Conservation (phyloP, 2,797 vertebrate genomes). For the Coccyzus lansbergi region DNA sequence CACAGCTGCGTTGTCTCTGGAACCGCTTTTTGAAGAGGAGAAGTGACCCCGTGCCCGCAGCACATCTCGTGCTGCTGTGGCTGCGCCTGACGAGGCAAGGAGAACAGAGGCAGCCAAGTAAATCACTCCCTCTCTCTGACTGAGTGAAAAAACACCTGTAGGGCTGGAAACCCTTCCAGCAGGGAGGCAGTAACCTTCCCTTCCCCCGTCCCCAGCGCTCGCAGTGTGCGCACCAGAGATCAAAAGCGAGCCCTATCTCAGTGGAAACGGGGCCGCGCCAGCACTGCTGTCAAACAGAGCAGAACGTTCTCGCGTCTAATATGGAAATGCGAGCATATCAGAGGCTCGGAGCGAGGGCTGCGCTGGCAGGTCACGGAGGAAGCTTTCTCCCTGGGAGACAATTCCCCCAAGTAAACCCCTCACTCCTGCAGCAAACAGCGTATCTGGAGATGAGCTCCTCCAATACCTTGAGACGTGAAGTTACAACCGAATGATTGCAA, state of each 20-base stretch:
- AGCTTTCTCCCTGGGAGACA: background rate
- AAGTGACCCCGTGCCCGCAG: background rate
- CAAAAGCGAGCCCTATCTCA: constrained; percentile 27
- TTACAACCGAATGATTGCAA: background rate
- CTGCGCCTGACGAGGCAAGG: background rate
- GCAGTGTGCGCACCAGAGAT: background rate
- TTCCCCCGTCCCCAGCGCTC: background rate
- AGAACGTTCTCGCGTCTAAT: constrained; percentile 38
- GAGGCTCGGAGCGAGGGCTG: constrained; percentile 15
- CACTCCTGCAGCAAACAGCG: background rate
- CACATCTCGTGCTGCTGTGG: background rate
- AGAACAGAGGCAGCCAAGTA: background rate
- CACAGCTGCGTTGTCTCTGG: background rate
- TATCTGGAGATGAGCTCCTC: background rate
- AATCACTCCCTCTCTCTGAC: background rate
- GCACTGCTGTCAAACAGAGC: constrained; percentile 30
- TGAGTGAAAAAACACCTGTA: constrained; percentile 46
- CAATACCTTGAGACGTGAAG: fast-evolving
- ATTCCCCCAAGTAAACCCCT: background rate
- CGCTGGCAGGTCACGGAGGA: constrained; percentile 21
- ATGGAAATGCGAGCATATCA: background rate
- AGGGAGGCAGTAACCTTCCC: background rate
- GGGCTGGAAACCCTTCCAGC: constrained; percentile 30
- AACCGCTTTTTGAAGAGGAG: background rate
- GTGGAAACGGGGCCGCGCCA: background rate